Percentiles rank a stretch among this genome's conserved stretches.
These are phyloP conservation scores for Theropithecus gelada DNA, from an alignment of 2,113 vertebrate species.

Conservation along the genomic window DNA sequence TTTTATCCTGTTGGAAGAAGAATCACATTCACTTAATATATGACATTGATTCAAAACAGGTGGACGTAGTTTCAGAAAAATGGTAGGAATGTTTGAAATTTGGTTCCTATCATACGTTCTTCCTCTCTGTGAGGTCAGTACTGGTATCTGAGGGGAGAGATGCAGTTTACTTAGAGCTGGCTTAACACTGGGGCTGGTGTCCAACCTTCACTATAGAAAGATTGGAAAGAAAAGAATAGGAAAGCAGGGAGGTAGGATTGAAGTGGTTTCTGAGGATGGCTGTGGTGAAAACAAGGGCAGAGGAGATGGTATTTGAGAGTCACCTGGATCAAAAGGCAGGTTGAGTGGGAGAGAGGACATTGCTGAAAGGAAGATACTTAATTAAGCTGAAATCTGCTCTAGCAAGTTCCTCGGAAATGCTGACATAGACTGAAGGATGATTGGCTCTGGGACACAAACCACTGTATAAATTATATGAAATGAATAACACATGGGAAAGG, in stretches of 20 bases:
- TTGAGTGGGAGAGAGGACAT: neutral
- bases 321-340: neutral
- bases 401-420: neutral
- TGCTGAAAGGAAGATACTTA: neutral
- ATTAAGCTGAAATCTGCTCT: neutral
- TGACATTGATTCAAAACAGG: slow-evolving; percentile 37
- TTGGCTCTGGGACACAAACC: neutral
- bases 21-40: neutral
- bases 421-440: neutral
- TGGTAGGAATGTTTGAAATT: slow-evolving; percentile 18
- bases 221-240: neutral
- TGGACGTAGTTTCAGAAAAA: neutral
- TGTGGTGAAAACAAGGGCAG: neutral
- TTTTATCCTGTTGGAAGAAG: slow-evolving; percentile 35
- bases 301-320: neutral
- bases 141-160: neutral
- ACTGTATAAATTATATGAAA: neutral
- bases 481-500: neutral
- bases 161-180: neutral
- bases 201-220: neutral
- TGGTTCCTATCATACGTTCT: neutral
- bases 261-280: neutral
- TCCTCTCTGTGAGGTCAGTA: neutral
- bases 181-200: neutral
- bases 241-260: neutral